These are phyloP conservation scores for Leucophenga montana DNA, from an alignment of 2,888 invertebrate genomes.

Conservation along the genomic window DNA sequence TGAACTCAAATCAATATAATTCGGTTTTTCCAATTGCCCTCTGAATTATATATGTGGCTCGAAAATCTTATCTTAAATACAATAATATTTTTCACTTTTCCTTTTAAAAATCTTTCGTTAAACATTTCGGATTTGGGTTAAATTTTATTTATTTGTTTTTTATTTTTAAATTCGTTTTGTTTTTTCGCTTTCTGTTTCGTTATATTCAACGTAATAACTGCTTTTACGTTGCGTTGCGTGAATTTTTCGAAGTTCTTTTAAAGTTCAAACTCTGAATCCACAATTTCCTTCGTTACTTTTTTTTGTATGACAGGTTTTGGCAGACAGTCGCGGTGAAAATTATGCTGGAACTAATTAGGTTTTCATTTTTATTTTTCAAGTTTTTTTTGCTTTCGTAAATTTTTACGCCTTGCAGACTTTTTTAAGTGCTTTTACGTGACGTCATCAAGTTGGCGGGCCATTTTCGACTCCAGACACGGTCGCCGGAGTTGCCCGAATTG, in stretches of 20 bases:
- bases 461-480: slow-evolving; percentile 13
- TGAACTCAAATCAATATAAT: too few relatives aligned
- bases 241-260: not conserved
- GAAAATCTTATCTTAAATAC: too few relatives aligned
- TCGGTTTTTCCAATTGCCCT: too few relatives aligned
- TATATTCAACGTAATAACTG: not conserved
- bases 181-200: too few relatives aligned
- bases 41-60: too few relatives aligned
- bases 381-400: slow-evolving; percentile 36
- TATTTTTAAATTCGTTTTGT: too few relatives aligned
- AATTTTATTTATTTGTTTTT: too few relatives aligned
- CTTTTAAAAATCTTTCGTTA: too few relatives aligned
- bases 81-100: too few relatives aligned
- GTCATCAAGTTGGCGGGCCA: slow-evolving; percentile 49
- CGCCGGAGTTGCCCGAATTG: slow-evolving; percentile 15
- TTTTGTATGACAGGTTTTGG: slow-evolving; percentile 22
- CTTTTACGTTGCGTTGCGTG: slow-evolving; percentile 6
- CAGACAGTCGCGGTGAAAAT: slow-evolving; percentile 60
- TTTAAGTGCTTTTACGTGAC: slow-evolving; percentile 42
- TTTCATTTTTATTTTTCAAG: slow-evolving; percentile 50
- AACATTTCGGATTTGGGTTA: too few relatives aligned
- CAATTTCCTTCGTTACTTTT: not conserved
- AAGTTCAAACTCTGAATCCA: not conserved
- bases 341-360: slow-evolving; percentile 68
- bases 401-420: slow-evolving; percentile 8